Evolutionary conservation across 2,888 invertebrate genomes (phyloP).

Genomic region (Leptura quadrifasciata): DNA sequence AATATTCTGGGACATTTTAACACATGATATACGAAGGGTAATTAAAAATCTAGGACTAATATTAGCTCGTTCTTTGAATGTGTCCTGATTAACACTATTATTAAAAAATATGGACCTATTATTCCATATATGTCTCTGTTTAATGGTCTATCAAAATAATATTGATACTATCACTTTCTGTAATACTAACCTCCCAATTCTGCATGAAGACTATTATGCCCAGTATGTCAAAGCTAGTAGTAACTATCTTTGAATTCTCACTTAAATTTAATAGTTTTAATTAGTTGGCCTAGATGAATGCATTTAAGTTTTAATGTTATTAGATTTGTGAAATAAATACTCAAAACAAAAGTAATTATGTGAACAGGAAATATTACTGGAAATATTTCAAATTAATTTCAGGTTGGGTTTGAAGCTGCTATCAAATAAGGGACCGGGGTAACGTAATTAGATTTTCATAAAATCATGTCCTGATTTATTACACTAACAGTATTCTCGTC

Average conservation of each 20-base stretch:
- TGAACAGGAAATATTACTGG: conserved; percentile 10
- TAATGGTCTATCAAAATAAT: too few species aligned
- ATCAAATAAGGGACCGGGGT: conserved; percentile 16
- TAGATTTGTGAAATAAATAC: not conserved
- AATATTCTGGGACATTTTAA: too few species aligned
- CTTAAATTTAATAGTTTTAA: not conserved
- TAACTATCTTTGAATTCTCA: not conserved
- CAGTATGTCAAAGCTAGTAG: not conserved
- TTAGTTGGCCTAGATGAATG: not conserved
- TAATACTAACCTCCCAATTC: not conserved
- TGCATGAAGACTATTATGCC: not conserved
- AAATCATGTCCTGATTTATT: conserved; percentile 26
- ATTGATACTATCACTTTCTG: too few species aligned
- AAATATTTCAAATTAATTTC: conserved; percentile 17
- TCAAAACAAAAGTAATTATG: conserved; percentile 9
- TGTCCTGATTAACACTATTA: too few species aligned
- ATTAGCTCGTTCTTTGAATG: too few species aligned
- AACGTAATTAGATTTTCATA: conserved; percentile 36
- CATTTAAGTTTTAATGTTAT: conserved; percentile 2
- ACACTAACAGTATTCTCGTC: conserved; percentile 1
- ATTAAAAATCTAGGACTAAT: too few species aligned
- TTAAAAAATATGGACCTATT: too few species aligned
- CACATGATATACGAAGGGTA: too few species aligned
- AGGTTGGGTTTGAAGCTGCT: conserved; percentile 7
- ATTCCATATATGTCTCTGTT: too few species aligned